phyloP scores from a whole-genome alignment of 2,113 vertebrate genomes.

The Pluvialis apricaria region DNA sequence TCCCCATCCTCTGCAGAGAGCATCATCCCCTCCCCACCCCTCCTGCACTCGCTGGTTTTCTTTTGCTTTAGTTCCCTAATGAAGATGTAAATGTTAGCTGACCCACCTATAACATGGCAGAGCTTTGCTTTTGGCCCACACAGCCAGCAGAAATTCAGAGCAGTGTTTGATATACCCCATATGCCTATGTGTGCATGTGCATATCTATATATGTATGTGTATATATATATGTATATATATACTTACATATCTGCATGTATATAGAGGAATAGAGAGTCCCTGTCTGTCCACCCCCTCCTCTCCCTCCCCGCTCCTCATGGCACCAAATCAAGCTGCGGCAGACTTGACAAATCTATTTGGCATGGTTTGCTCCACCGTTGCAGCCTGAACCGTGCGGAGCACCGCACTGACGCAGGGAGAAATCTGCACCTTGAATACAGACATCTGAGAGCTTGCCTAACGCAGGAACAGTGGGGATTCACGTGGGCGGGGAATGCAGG shows the following conservation, averaged over 20 bases:
- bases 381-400: constrained; percentile 9
- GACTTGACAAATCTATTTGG: constrained; percentile 79
- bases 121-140: constrained; percentile 54
- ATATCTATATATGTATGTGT: not conserved
- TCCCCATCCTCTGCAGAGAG: not conserved
- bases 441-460: not conserved
- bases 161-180: not conserved
- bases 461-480: not conserved
- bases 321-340: constrained; percentile 75
- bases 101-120: not conserved
- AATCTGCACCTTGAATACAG: constrained; percentile 38
- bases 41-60: not conserved
- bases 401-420: not conserved
- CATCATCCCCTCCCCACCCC: not conserved
- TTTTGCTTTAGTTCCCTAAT: constrained; percentile 23
- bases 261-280: constrained; percentile 3
- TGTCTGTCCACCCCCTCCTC: constrained; percentile 1
- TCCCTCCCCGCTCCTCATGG: constrained; percentile 54
- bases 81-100: constrained; percentile 21
- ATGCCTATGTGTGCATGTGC: not conserved
- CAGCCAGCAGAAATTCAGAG: constrained; percentile 35
- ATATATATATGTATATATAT: not conserved
- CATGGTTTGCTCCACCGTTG: constrained; percentile 49
- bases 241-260: not conserved
- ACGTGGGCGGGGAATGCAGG: accelerated